Evolutionary conservation across 2,797 vertebrate species (phyloP).

Genomic region (Dendrocincla fuliginosa): DNA sequence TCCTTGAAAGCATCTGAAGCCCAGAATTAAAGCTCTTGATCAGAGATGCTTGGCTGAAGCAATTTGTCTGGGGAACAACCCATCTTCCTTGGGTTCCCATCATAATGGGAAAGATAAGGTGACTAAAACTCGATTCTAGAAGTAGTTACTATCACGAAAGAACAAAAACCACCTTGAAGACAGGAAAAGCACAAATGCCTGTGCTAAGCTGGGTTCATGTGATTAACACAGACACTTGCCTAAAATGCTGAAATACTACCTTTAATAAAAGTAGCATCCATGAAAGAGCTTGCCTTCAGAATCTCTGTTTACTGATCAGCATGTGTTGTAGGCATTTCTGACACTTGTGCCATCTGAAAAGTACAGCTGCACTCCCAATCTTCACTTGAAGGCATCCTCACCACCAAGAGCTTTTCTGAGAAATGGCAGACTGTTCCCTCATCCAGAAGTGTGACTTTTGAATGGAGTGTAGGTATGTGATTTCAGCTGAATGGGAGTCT

Average conservation of each 20-base stretch:
- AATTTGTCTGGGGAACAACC: not conserved
- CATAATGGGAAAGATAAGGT: not conserved
- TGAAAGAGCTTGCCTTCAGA: not conserved
- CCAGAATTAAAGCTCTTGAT: not conserved
- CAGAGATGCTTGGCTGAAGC: not conserved
- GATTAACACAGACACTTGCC: not conserved
- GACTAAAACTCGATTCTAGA: not conserved
- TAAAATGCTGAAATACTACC: not conserved
- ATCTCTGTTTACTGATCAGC: not conserved
- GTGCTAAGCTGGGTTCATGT: not conserved
- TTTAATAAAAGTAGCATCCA: not conserved
- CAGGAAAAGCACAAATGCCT: not conserved
- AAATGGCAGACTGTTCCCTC: not conserved
- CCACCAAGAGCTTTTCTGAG: not conserved
- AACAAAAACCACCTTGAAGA: not conserved
- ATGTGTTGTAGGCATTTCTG: not conserved
- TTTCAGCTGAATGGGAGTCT: slow-evolving; percentile 4
- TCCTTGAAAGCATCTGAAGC: not conserved
- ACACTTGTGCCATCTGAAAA: not conserved
- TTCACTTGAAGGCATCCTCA: slow-evolving; percentile 16
- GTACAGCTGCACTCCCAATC: not conserved
- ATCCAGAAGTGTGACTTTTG: not conserved
- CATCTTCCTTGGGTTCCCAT: not conserved
- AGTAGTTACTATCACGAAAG: not conserved
- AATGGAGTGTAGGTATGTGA: slow-evolving; percentile 2